phyloP scores from a whole-genome alignment of 2,888 invertebrate species.

The Tiphia femorata region DNA sequence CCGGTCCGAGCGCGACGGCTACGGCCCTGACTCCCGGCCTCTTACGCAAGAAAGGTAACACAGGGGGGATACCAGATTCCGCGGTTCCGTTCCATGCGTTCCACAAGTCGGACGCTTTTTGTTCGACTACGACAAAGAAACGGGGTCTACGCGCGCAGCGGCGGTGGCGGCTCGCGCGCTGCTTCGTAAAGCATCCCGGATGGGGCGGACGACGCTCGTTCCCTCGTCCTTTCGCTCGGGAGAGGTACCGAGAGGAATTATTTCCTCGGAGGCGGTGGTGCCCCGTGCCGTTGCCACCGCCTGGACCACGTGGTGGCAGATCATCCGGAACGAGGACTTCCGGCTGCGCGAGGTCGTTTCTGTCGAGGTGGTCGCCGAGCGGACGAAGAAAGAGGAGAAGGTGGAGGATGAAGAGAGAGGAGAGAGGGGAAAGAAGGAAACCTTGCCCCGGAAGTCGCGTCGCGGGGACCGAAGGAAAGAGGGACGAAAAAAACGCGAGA shows the following conservation, averaged over 20 bases:
- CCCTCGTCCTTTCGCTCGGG: neutral
- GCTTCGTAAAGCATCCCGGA: too few relatives aligned
- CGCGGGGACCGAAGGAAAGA: too few relatives aligned
- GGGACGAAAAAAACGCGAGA: too few relatives aligned
- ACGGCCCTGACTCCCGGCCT: slow-evolving; percentile 1
- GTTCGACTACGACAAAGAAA: neutral
- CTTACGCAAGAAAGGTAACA: slow-evolving; percentile 39
- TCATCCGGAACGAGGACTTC: slow-evolving; percentile 23
- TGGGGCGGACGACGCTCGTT: slow-evolving; percentile 7
- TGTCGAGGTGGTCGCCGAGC: slow-evolving; percentile 5
- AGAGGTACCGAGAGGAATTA: neutral
- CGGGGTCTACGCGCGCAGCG: slow-evolving; percentile 2
- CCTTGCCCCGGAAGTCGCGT: too few relatives aligned
- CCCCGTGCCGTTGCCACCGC: neutral
- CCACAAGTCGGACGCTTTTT: slow-evolving; percentile 19
- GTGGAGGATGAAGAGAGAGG: neutral
- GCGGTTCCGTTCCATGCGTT: slow-evolving; percentile 19
- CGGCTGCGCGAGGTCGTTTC: slow-evolving; percentile 27
- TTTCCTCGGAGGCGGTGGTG: neutral
- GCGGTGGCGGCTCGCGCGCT: too few relatives aligned
- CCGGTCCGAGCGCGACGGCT: too few relatives aligned
- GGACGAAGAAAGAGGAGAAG: slow-evolving; percentile 28
- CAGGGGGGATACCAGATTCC: slow-evolving; percentile 31
- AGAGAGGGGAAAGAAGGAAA: neutral
- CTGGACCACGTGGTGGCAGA: slow-evolving; percentile 10